A percentile compares a stretch with the other conserved stretches of the same genome.
phyloP scores from a whole-genome alignment of 2,797 vertebrate genomes.

The Agapornis canus region DNA sequence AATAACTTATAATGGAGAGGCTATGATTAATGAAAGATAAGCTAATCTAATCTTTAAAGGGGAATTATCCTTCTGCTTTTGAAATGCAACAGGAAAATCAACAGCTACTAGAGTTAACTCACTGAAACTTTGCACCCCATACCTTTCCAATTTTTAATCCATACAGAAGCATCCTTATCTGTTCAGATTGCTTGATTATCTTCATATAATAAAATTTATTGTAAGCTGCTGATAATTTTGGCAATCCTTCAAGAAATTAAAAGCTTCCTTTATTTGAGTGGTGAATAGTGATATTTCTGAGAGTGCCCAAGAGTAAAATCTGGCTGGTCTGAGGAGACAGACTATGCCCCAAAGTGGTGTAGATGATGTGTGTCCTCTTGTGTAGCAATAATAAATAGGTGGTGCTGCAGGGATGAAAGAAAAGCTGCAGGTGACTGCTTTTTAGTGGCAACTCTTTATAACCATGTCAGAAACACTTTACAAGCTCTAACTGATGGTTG shows the following conservation, averaged over 20 bases:
- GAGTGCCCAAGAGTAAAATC: background rate
- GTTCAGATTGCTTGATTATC: constrained; percentile 28
- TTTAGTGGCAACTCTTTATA: background rate
- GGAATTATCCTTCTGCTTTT: background rate
- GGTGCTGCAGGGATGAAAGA: background rate
- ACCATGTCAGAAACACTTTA: background rate
- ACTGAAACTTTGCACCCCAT: background rate
- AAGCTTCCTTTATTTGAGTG: background rate
- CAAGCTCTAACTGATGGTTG: background rate
- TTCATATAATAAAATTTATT: constrained; percentile 21
- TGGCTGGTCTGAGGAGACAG: background rate
- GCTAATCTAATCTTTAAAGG: background rate
- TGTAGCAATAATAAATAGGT: background rate
- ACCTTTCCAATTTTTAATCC: background rate
- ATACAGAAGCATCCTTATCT: constrained; percentile 12
- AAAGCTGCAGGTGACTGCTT: background rate
- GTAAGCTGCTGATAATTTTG: background rate
- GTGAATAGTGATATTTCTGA: background rate
- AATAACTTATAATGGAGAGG: background rate
- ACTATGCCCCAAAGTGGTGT: background rate
- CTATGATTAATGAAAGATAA: background rate
- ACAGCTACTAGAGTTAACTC: background rate
- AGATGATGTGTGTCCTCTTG: background rate
- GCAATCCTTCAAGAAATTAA: constrained; percentile 9
- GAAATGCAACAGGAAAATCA: background rate